Evolutionary conservation across 2,888 invertebrate genomes (phyloP), one percentile per base, ranked within the genome.

Genomic region (Monopis laevigella): DNA sequence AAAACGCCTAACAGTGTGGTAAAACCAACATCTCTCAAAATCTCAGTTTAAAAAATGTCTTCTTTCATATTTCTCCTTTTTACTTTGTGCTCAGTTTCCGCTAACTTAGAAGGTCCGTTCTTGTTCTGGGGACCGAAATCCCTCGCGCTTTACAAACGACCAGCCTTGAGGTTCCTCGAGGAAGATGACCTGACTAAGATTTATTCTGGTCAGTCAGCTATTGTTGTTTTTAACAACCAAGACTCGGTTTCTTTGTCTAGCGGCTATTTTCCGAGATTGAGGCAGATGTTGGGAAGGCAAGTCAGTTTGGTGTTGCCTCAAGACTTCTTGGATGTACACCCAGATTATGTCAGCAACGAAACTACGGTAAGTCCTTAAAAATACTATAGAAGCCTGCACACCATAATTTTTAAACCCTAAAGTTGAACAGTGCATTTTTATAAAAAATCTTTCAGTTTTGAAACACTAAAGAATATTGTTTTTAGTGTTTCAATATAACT

Each of bases 191-290:
- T 86, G 54, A 78, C 81, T 65, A 72, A 71, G 52, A 73, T 86
- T n/a, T 86, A 84, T 48, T 74, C 72, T 24, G 82, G 82, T 43
- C 82, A 78, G 50, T 80, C 82, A 30, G 83, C 84, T 2, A 82
- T 86, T 19, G 81, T 85, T 45, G 78, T 86, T 46, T 86, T 85
- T 51, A 82, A 85, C 42, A 82, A 85, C 51, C 85, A 85, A 59
- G 80, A 77, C 43, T 78, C 83, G 0, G 75, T 68, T 51, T 82
- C 82, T 3, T 58, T 85, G 47, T 82, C 83, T 42, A 73, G 75
- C 43, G 82, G 72, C 4, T 74, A 73, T 43, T 85, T 83, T 51
- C 86, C 86, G 2, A 62, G 81, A 48, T 67, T 86, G 48, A 60
- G 83, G 55, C 80, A 82, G 61, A 69, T 85, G 66, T 58, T 86